Conservation (phyloP, 2,113 vertebrate genomes). For the Podocnemis expansa region DNA sequence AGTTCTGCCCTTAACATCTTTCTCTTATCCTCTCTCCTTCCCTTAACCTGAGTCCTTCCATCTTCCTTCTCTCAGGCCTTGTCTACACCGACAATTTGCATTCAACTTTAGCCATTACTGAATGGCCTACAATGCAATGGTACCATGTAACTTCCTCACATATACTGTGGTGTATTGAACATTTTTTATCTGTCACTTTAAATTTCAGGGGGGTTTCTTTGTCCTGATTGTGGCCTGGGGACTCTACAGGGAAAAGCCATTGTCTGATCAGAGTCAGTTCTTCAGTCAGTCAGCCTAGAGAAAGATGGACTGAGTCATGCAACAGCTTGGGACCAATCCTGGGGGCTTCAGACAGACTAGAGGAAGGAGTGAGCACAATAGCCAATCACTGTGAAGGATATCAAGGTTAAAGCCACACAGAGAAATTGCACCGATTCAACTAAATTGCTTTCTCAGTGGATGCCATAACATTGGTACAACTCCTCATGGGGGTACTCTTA, state of each 20-base stretch:
- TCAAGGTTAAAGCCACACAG: too few relatives aligned
- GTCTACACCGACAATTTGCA: not conserved
- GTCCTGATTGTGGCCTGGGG: not conserved
- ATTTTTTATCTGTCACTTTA: not conserved
- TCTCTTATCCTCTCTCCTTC: not conserved
- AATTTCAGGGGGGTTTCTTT: not conserved
- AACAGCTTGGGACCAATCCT: too few relatives aligned
- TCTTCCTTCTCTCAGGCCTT: not conserved
- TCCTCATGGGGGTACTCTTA: too few relatives aligned
- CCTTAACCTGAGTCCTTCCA: not conserved
- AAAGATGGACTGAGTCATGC: not conserved
- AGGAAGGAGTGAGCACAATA: too few relatives aligned
- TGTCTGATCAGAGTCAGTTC: not conserved
- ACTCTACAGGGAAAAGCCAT: too few relatives aligned
- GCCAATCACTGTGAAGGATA: too few relatives aligned
- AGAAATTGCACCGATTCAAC: too few relatives aligned
- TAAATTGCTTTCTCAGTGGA: too few relatives aligned
- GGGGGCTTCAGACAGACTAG: too few relatives aligned
- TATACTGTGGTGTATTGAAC: not conserved
- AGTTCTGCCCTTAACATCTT: not conserved
- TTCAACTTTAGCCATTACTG: not conserved
- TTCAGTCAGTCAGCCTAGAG: not conserved
- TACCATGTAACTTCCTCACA: not conserved
- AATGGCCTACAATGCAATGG: not conserved
- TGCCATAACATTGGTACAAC: too few relatives aligned